These are phyloP conservation scores for Ridgeia piscesae DNA, from an alignment of 1,140 invertebrate genomes.

Conservation along the genomic window DNA sequence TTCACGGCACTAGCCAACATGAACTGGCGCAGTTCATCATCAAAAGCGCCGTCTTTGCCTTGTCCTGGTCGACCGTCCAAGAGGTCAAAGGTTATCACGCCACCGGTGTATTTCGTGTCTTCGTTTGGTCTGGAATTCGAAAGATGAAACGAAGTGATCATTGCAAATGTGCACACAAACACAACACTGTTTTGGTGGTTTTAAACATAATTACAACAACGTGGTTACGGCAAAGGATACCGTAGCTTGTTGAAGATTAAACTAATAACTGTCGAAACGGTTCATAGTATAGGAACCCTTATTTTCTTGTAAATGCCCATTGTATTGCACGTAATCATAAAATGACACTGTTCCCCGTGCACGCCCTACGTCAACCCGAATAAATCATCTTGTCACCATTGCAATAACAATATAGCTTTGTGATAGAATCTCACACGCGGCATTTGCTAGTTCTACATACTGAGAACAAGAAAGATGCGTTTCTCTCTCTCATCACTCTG, in stretches of 20 bases:
- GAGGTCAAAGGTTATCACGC: constrained; percentile 52
- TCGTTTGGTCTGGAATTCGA: constrained; percentile 19
- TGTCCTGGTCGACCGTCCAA: constrained; percentile 44
- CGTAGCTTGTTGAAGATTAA: too few species aligned
- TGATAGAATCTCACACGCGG: neutral
- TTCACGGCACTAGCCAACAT: constrained; percentile 43
- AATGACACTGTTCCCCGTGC: neutral
- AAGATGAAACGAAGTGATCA: neutral
- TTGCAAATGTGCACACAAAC: neutral
- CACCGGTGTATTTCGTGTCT: constrained; percentile 40
- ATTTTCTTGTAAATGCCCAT: neutral
- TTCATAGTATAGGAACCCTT: neutral
- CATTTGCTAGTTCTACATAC: too few species aligned
- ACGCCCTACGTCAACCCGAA: neutral
- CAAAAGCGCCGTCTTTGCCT: constrained; percentile 47
- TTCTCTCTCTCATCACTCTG: too few species aligned
- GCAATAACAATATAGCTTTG: neutral
- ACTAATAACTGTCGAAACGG: neutral
- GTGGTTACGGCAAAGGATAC: too few species aligned
- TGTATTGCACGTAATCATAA: neutral
- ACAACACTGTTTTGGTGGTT: too few species aligned
- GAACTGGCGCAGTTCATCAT: constrained; percentile 47
- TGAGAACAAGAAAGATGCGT: too few species aligned
- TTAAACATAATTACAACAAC: too few species aligned
- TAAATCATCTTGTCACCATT: neutral